phyloP scores from a whole-genome alignment of 2,797 vertebrate genomes.

The Danio jaintianensis region DNA sequence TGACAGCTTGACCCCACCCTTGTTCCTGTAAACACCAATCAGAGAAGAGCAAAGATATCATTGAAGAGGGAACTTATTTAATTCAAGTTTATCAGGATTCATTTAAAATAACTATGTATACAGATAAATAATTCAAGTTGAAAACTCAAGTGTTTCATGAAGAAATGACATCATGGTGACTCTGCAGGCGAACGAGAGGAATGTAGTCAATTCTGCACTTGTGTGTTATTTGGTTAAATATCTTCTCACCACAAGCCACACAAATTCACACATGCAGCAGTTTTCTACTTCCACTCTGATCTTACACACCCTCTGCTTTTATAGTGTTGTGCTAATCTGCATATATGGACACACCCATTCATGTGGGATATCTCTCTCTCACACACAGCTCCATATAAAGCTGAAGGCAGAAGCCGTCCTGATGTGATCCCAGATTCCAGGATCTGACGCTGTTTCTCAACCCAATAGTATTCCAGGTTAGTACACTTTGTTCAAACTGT shows the following conservation, averaged over 20 bases:
- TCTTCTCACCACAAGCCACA: constrained; percentile 47
- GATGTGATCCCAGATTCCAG: constrained; percentile 15
- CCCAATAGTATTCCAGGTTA: constrained; percentile 21
- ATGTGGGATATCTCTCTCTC: constrained; percentile 13
- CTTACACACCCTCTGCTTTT: constrained; percentile 24
- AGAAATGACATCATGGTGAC: too few species aligned
- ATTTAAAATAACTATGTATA: too few species aligned
- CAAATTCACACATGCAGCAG: constrained; percentile 23
- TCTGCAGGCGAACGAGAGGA: constrained; percentile 20
- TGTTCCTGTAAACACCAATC: too few species aligned
- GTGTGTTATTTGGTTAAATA: constrained; percentile 62
- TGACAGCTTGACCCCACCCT: too few species aligned
- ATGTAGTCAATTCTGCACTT: constrained; percentile 73
- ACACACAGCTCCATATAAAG: constrained; percentile 46
- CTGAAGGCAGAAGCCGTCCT: background rate
- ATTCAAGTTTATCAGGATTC: too few species aligned
- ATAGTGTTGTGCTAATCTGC: background rate
- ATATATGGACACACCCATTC: constrained; percentile 29
- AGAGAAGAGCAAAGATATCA: too few species aligned
- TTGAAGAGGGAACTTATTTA: too few species aligned
- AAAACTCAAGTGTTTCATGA: too few species aligned
- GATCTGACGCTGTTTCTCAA: background rate
- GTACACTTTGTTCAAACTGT: background rate
- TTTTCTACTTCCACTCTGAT: constrained; percentile 24
- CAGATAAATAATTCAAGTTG: too few species aligned